Conservation (phyloP, 2,888 invertebrate genomes). For the Torymus auratus region DNA sequence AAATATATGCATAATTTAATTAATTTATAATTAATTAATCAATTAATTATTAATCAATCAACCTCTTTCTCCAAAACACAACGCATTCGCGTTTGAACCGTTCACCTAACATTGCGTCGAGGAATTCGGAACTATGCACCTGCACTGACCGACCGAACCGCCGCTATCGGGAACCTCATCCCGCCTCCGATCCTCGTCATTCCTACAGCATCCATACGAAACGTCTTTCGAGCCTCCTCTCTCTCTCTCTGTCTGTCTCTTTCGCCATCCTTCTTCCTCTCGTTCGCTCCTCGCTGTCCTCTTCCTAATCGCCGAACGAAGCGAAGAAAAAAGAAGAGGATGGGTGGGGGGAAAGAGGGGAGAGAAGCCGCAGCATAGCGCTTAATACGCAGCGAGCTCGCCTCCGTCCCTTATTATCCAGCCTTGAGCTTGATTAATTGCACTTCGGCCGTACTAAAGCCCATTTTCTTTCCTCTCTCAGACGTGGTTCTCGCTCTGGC, state of each 20-base stretch:
- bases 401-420: slow-evolving; percentile 63
- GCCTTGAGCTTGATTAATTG: slow-evolving; percentile 73
- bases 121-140: no score
- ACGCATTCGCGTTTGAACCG: no score
- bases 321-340: background rate
- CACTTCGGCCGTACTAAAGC: slow-evolving; percentile 51
- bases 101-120: no score
- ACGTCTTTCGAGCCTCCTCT: background rate
- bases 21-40: no score
- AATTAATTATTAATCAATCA: no score
- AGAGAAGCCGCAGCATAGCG: slow-evolving; percentile 10
- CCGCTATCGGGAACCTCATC: no score
- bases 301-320: slow-evolving; percentile 35
- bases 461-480: slow-evolving; percentile 41
- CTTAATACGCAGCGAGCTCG: slow-evolving; percentile 43
- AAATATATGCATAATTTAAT: no score
- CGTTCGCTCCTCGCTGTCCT: slow-evolving; percentile 4
- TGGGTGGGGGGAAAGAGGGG: background rate
- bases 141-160: no score
- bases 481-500: no score
- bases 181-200: background rate
- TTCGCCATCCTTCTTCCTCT: slow-evolving; percentile 14
- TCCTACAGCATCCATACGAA: background rate
- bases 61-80: no score
- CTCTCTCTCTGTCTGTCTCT: background rate